phyloP scores from a whole-genome alignment of 2,797 vertebrate species.

The Falco rusticolus region DNA sequence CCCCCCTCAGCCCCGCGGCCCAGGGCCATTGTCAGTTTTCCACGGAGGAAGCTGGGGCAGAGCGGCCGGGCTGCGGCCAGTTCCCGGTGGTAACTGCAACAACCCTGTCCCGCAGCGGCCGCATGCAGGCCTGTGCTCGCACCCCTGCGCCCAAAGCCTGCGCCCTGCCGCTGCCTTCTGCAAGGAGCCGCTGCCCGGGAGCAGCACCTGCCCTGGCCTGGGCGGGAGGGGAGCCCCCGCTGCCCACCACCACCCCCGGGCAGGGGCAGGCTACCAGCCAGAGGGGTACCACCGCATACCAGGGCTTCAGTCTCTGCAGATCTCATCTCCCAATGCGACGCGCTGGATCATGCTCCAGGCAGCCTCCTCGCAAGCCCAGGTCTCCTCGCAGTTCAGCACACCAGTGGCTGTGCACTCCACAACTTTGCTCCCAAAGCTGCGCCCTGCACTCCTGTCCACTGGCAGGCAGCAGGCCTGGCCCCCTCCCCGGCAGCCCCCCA shows the following conservation, averaged over 20 bases:
- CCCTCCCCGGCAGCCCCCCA: not conserved
- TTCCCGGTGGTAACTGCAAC: too few relatives aligned
- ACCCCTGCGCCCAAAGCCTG: too few relatives aligned
- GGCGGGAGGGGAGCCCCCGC: accelerated
- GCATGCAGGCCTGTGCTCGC: accelerated
- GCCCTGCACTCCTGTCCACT: accelerated
- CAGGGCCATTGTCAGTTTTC: not conserved
- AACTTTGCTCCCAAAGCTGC: not conserved
- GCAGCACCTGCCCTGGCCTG: not conserved
- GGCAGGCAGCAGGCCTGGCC: accelerated
- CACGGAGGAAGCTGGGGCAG: not conserved
- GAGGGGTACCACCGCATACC: not conserved
- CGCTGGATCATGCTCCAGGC: accelerated
- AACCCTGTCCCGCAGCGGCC: too few relatives aligned
- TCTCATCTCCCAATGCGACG: too few relatives aligned
- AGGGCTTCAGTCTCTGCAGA: not conserved
- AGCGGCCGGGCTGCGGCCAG: not conserved
- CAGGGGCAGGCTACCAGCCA: not conserved
- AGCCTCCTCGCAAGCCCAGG: not conserved
- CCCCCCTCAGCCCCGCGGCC: not conserved
- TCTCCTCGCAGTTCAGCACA: too few relatives aligned
- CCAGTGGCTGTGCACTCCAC: accelerated
- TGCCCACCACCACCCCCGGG: not conserved
- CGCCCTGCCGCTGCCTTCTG: not conserved
- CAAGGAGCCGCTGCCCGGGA: accelerated